Conservation (phyloP, 2,888 invertebrate genomes). For the Acheta domesticus region DNA sequence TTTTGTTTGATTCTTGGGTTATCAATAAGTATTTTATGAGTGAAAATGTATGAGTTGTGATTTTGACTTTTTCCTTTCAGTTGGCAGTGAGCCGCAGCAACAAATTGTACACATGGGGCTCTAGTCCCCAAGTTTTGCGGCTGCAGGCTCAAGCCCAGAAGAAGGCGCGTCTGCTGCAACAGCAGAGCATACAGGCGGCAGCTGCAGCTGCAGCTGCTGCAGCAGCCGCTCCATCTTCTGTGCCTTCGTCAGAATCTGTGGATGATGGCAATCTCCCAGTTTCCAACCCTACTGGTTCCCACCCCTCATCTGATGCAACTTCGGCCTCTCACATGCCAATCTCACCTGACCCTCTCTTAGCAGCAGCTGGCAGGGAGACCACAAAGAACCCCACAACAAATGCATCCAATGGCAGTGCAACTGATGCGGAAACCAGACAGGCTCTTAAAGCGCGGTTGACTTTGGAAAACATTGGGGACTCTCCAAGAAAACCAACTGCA, state of each 20-base stretch:
- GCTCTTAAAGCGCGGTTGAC: neutral
- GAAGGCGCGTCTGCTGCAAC: conserved; percentile 54
- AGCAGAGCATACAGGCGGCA: conserved; percentile 40
- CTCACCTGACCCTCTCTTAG: neutral
- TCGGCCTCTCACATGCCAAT: neutral
- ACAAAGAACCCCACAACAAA: neutral
- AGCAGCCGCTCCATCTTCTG: neutral
- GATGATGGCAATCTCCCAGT: neutral
- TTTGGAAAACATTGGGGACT: neutral
- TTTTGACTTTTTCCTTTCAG: conserved; percentile 46
- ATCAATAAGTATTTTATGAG: no score
- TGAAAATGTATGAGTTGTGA: neutral
- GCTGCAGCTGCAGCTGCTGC: neutral
- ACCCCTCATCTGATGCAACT: neutral
- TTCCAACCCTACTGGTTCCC: neutral
- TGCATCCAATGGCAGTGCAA: neutral
- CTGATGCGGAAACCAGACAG: neutral
- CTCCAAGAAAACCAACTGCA: neutral
- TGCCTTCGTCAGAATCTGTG: neutral
- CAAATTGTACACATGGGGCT: conserved; percentile 70
- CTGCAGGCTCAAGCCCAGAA: conserved; percentile 62
- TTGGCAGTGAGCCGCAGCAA: conserved; percentile 63
- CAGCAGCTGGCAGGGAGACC: neutral
- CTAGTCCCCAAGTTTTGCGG: conserved; percentile 70
- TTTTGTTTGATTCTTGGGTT: no score